These are phyloP conservation scores for Cosmia pyralina DNA, from an alignment of 2,888 invertebrate genomes.

Conservation along the genomic window DNA sequence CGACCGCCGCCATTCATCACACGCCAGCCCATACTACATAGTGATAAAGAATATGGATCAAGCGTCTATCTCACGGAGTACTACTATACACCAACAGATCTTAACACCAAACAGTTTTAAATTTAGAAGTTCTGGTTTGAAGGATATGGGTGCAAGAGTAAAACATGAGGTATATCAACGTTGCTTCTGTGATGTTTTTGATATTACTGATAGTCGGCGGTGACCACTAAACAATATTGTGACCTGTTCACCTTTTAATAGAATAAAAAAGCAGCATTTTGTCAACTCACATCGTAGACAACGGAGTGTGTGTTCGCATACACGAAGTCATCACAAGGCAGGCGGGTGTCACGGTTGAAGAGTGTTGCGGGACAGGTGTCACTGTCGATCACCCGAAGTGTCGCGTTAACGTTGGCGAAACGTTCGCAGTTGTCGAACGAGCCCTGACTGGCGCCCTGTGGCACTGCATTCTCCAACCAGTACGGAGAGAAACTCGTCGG, in stretches of 20 bases:
- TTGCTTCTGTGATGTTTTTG: no score
- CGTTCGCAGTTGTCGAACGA: constrained; percentile 85
- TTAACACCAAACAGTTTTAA: no score
- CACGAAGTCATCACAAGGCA: constrained; percentile 74
- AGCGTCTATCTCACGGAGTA: background rate
- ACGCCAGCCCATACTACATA: constrained; percentile 90
- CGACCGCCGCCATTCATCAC: constrained; percentile 92
- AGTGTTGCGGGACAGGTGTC: constrained; percentile 74
- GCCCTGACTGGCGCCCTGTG: constrained; percentile 68
- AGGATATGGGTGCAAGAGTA: no score
- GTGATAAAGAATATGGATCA: constrained; percentile 18
- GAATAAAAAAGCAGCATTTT: background rate
- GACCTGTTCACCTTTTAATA: no score
- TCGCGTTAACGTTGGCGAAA: constrained; percentile 67
- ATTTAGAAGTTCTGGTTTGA: background rate
- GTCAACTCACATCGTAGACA: constrained; percentile 82
- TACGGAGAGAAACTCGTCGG: constrained; percentile 74
- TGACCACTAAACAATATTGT: background rate
- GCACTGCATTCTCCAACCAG: constrained; percentile 87
- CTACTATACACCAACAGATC: no score
- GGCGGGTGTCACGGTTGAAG: constrained; percentile 70
- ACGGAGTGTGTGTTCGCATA: constrained; percentile 79
- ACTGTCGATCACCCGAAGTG: constrained; percentile 25
- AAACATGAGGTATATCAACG: no score
- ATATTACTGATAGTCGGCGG: background rate